Conservation (phyloP, 92 coral and sea anemone species). For the Epizoanthus ramosus region DNA sequence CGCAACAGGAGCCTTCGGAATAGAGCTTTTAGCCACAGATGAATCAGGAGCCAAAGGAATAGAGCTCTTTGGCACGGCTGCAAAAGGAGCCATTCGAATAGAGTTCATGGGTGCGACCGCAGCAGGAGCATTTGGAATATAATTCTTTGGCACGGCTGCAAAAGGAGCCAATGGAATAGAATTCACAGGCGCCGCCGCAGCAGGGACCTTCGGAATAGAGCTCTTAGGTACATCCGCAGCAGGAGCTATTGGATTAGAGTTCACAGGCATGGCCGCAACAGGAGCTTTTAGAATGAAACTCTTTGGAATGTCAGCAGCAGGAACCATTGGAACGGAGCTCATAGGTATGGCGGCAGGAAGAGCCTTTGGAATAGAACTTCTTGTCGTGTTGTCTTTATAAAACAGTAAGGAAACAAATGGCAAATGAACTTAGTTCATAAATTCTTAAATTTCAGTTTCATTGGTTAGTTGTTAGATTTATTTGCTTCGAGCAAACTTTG, state of each 20-base stretch:
- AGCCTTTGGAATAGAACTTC: conserved; percentile 29
- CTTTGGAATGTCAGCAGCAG: background rate
- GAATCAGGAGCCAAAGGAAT: background rate
- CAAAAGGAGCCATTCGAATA: background rate
- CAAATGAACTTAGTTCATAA: conserved; percentile 2
- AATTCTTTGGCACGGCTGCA: background rate
- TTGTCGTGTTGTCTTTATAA: conserved; percentile 27
- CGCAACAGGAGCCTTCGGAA: conserved; percentile 54
- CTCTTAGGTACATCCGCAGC: conserved; percentile 5
- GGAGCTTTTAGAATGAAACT: conserved; percentile 14
- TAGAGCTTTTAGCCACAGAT: conserved; percentile 1
- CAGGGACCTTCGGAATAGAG: background rate
- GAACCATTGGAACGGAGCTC: background rate
- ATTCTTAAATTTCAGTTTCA: background rate
- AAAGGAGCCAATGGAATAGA: conserved; percentile 20
- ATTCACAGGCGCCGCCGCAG: background rate
- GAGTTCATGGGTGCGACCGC: conserved; percentile 12
- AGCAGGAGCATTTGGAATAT: background rate
- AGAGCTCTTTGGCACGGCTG: background rate
- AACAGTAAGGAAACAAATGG: background rate
- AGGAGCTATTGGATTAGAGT: conserved; percentile 14
- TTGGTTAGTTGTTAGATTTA: conserved; percentile 19
- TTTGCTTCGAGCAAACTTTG: conserved; percentile 22
- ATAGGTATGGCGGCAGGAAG: background rate
- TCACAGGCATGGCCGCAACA: background rate